Evolutionary conservation across 2,888 invertebrate species (phyloP), one percentile per base, ranked within the genome.

Genomic region (Xestia ashworthii): DNA sequence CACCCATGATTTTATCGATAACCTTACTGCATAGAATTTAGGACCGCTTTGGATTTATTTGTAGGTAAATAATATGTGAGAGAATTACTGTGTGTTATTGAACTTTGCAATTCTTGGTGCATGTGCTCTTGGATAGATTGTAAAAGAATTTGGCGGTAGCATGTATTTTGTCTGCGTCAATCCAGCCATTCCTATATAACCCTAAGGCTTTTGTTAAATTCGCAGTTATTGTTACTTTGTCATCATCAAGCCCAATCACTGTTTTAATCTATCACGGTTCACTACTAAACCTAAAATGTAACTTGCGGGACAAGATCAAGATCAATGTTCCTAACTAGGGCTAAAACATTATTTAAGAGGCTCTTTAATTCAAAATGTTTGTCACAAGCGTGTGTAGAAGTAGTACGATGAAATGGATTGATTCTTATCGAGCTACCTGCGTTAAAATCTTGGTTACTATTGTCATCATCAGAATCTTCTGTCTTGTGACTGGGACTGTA

Each of bases 1-100:
- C 93, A 94, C 80, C 87, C 46, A 64, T 58, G 76, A 84, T 87
- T 90, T 89, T 88, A 89, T 89, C 84, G 82, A 89, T 86, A 90
- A 90, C 88, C 87, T 89, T 84, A 87, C 81, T 79, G 76, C 85
- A 83, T 82, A 75, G 76, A 81, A 76, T 86, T 84, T 82, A 77
- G 70, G 66, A 58, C 22, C 48, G 58, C 38, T 77, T 65, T 53
- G 53, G 71, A 70, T 53, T 38, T 48, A 58, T 62, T 69, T 41
- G 16, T 65, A 46, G 12, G 14, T 64, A 44, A 81, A 66, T 74
- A 66, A 66, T 46, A 1, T 80, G 38, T 38, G 22, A 11, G 38
- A 22, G 16, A 14, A 48, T 64, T 69, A 68, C 6, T 32, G 19
- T 46, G 44, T 64, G 80, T 60, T 74, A 19, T 50, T 81, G 44